Percentiles rank a stretch among this genome's conserved stretches.
Conservation (phyloP, 2,113 vertebrate genomes). For the Osmerus mordax region DNA sequence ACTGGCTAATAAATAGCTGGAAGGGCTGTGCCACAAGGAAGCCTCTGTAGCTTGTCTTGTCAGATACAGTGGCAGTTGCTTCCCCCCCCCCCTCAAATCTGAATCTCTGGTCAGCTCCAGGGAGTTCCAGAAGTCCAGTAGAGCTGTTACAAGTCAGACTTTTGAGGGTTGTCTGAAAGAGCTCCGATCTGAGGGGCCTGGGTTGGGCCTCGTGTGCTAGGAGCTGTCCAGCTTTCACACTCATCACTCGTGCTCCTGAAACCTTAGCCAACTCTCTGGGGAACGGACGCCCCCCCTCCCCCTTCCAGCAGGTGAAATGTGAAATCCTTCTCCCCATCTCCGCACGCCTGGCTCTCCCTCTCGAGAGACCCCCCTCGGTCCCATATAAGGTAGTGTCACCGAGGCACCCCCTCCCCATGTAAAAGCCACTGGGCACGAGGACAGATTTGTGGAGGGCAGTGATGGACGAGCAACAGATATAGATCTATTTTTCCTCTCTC, state of each 20-base stretch:
- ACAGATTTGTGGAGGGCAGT: slow-evolving; percentile 44
- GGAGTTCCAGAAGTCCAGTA: too few relatives aligned
- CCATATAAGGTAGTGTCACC: slow-evolving; percentile 64
- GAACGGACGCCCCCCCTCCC: slow-evolving; percentile 25
- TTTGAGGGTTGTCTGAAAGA: too few relatives aligned
- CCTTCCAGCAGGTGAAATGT: slow-evolving; percentile 42
- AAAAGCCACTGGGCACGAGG: not conserved
- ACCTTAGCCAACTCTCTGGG: slow-evolving; percentile 3
- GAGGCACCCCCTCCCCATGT: slow-evolving; percentile 25
- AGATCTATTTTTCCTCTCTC: not conserved
- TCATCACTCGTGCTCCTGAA: slow-evolving; percentile 4
- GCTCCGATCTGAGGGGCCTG: too few relatives aligned
- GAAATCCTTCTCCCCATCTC: not conserved
- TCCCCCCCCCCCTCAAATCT: too few relatives aligned
- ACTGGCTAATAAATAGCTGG: too few relatives aligned
- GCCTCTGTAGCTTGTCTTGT: too few relatives aligned
- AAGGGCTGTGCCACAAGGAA: too few relatives aligned
- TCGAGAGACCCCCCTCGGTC: slow-evolving; percentile 22
- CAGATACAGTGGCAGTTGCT: too few relatives aligned
- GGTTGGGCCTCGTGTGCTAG: not conserved
- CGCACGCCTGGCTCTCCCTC: not conserved
- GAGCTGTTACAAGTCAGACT: too few relatives aligned
- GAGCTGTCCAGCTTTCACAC: not conserved
- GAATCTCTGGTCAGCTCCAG: too few relatives aligned
- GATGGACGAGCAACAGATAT: slow-evolving; percentile 49